Evolutionary conservation across 2,797 vertebrate genomes (phyloP), one percentile per base, ranked within the genome.

Genomic region (Ceryle rudis): DNA sequence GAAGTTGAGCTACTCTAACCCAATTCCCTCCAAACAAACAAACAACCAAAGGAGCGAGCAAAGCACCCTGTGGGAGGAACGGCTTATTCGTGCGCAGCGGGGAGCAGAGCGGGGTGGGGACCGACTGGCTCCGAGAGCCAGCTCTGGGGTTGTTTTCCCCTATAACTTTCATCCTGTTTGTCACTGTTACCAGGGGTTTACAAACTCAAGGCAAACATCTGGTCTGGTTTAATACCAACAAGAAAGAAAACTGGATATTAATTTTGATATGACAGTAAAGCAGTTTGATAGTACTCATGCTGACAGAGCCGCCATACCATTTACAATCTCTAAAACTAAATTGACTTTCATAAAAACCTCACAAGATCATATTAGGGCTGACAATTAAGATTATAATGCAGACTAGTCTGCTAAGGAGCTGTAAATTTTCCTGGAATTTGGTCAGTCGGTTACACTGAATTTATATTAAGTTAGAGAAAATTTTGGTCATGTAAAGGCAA

Each of bases 261-360:
- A 91, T 96, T 94, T 78, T 94, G 95, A 96, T 95, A 97, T 95
- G 87, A 84, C 31, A 89, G 25, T 91, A 79, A 97, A 91, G 51
- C 35, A 15, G 47, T 77, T 93, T 95, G 86, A 71, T 96, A 80
- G 77, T 7, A 19, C 67, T 86, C 57, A 54, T 0, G 2, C 44
- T 88, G 87, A 89, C 70, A 75, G 51, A 82, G 55, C 80, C 6
- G 7, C 86, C 54, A n/a, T 67, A 58, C 57, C 78, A 69, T 69
- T 93, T 70, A 88, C 5, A 25, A 84, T 93, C 81, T 86, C 87
- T 95, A 94, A 91, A 94, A 91, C 39, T 64, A 95, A 96, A 94
- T 54, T 66, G 87, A 71, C 86, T 86, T 65, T 75, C 84, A 78
- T 90, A 93, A 95, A 97, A 72, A 57, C 52, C 41, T 81, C 31